A percentile compares a stretch with the other conserved stretches of the same genome.
Conservation (phyloP, 2,797 vertebrate species). For the Lagodon rhomboides region DNA sequence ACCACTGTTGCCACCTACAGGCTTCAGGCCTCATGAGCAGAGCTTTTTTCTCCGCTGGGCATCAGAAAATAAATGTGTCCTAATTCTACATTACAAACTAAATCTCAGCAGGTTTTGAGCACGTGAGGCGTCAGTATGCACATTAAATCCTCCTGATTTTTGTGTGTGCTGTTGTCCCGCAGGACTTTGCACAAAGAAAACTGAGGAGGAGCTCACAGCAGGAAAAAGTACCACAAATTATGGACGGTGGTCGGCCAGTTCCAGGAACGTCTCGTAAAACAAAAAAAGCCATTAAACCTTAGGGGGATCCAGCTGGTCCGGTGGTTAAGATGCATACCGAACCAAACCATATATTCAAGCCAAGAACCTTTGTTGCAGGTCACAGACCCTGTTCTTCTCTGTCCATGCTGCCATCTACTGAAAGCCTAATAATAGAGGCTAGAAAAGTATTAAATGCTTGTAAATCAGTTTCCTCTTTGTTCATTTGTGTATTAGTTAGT, state of each 20-base stretch:
- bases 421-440: background rate
- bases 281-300: background rate
- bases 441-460: background rate
- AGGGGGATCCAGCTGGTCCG: background rate
- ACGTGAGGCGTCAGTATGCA: background rate
- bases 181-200: background rate
- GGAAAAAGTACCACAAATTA: background rate
- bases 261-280: background rate
- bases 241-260: background rate
- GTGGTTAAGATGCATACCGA: background rate
- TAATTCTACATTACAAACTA: background rate
- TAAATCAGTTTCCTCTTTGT: background rate
- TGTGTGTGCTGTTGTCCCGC: background rate
- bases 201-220: background rate
- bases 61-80: background rate
- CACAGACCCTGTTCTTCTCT: background rate
- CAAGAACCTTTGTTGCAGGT: background rate
- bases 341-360: too few relatives aligned
- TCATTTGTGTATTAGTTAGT: too few relatives aligned
- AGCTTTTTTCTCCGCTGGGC: background rate
- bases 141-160: background rate
- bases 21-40: background rate
- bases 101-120: background rate
- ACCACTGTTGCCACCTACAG: conserved; percentile 8
- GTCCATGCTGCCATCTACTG: background rate